phyloP scores from a whole-genome alignment of 2,113 vertebrate genomes.

The Cyphomyrus discorhynchus region DNA sequence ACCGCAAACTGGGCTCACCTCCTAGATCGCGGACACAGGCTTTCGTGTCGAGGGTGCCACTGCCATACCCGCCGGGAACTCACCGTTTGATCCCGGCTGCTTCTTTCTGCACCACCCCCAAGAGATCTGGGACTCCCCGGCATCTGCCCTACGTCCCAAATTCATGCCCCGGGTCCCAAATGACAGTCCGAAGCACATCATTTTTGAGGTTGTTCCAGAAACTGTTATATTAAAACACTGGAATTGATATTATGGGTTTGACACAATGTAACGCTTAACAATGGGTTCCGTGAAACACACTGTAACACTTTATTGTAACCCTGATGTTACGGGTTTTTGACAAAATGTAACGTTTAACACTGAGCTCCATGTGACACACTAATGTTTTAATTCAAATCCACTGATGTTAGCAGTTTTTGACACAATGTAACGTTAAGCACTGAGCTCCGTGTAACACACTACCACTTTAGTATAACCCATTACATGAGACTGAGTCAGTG shows the following conservation, averaged over 20 bases:
- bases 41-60: neutral
- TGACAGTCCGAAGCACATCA: neutral
- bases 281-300: neutral
- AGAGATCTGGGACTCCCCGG: neutral
- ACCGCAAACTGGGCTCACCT: neutral
- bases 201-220: neutral
- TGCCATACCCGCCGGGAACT: neutral
- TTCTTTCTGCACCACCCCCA: neutral
- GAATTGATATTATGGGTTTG: neutral
- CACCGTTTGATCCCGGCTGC: neutral
- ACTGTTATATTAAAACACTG: neutral
- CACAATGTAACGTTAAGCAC: neutral
- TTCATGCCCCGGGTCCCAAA: neutral
- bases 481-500: neutral
- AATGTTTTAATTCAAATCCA: neutral
- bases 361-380: neutral
- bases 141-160: neutral
- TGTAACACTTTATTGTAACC: neutral
- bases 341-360: neutral
- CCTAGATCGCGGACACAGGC: neutral
- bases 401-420: neutral
- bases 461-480: neutral
- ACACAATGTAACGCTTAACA: neutral
- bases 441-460: neutral
- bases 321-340: neutral